phyloP scores from a whole-genome alignment of 1,140 invertebrate species.

The Ips nitidus region DNA sequence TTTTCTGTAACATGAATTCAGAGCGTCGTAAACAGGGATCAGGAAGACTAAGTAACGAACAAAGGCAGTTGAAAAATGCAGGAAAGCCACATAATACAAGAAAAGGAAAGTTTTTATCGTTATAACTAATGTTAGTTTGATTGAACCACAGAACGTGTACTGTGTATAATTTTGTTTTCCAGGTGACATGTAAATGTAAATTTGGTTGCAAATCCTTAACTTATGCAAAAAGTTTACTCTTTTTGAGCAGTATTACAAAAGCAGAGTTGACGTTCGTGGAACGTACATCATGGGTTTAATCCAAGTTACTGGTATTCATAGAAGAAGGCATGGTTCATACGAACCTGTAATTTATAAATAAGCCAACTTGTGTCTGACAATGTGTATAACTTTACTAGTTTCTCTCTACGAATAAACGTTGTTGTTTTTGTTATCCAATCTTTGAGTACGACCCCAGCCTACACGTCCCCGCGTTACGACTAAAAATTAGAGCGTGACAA shows the following conservation, averaged over 20 bases:
- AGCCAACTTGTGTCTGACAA: too few relatives aligned
- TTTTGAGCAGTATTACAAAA: conserved; percentile 26
- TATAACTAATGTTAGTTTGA: conserved; percentile 4
- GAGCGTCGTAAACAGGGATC: conserved; percentile 16
- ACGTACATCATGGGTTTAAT: conserved; percentile 26
- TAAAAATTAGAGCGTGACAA: too few relatives aligned
- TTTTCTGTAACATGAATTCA: conserved; percentile 17
- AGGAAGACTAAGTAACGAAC: conserved; percentile 16
- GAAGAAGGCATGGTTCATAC: conserved; percentile 31
- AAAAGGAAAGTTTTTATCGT: conserved; percentile 9
- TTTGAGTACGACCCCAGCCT: too few relatives aligned
- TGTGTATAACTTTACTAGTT: too few relatives aligned
- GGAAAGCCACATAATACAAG: conserved; percentile 15
- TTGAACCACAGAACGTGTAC: conserved; percentile 6
- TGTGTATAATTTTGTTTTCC: conserved; percentile 17
- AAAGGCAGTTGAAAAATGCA: conserved; percentile 13
- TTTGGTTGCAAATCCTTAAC: conserved; percentile 16
- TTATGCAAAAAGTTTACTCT: conserved; percentile 23
- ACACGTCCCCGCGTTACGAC: too few relatives aligned
- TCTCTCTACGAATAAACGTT: too few relatives aligned
- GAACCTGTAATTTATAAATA: too few relatives aligned
- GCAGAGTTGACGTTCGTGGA: conserved; percentile 12
- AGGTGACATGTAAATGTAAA: conserved; percentile 31
- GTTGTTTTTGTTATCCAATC: too few relatives aligned
- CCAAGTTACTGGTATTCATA: conserved; percentile 15